Percentiles rank a stretch among this genome's conserved stretches.
phyloP scores from a whole-genome alignment of 2,113 vertebrate genomes.

The Atherinomorus stipes region DNA sequence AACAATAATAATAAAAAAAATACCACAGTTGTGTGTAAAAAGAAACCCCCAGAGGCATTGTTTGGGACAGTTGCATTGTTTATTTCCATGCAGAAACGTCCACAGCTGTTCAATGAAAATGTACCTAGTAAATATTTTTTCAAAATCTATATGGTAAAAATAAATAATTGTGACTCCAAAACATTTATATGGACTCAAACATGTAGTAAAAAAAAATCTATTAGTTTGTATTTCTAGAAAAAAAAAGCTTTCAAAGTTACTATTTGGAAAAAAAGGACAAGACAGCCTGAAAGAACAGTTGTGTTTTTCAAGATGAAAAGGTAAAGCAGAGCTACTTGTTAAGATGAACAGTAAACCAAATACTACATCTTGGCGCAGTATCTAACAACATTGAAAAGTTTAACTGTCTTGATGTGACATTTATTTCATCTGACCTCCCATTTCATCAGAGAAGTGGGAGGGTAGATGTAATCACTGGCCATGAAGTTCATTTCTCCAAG shows the following conservation, averaged over 20 bases:
- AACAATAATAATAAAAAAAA: conserved; percentile 39
- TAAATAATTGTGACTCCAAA: conserved; percentile 88
- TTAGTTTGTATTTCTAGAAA: conserved; percentile 61
- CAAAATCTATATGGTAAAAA: conserved; percentile 95
- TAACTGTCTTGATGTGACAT: conserved; percentile 60
- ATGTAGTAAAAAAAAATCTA: conserved; percentile 69
- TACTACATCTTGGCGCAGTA: conserved; percentile 46
- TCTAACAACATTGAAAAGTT: conserved; percentile 53
- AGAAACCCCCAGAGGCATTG: conserved; percentile 34
- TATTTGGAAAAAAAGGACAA: conserved; percentile 67
- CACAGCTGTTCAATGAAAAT: conserved; percentile 90
- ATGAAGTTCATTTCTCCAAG: conserved; percentile 35
- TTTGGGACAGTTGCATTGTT: conserved; percentile 74
- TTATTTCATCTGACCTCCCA: conserved; percentile 31
- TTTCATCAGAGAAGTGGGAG: conserved; percentile 12
- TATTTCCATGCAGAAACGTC: conserved; percentile 89
- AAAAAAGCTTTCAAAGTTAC: conserved; percentile 66
- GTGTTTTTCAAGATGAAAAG: conserved; percentile 47
- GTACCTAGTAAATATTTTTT: conserved; percentile 91
- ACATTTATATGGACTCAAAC: conserved; percentile 67
- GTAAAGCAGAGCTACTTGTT: conserved; percentile 50
- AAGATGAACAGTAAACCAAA: conserved; percentile 51
- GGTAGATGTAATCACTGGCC: conserved; percentile 73
- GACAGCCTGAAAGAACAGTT: conserved; percentile 38
- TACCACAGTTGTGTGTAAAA: conserved; percentile 14